A percentile compares a stretch with the other conserved stretches of the same genome.
These are phyloP conservation scores for Hyles vespertilio DNA, from an alignment of 1,140 invertebrate species.

Conservation along the genomic window DNA sequence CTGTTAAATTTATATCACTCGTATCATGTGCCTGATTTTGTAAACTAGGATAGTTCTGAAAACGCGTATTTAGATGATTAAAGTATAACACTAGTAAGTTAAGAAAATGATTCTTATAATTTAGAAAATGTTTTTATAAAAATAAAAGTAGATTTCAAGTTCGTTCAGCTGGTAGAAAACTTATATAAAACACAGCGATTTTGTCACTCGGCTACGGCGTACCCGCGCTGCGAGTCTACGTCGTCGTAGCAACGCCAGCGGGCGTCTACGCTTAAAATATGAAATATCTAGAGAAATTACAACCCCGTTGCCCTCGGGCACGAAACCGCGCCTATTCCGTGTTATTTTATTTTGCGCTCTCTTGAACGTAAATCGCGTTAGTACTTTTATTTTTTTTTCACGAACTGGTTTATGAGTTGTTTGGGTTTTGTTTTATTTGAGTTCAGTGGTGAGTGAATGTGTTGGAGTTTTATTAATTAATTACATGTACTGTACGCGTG, in stretches of 20 bases:
- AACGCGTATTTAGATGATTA: too few species aligned
- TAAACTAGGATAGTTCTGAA: too few species aligned
- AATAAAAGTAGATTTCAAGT: not conserved
- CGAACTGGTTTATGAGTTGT: conserved; percentile 53
- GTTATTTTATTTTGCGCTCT: conserved; percentile 73
- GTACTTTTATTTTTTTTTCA: conserved; percentile 54
- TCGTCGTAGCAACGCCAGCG: conserved; percentile 53
- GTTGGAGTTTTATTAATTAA: conserved; percentile 25
- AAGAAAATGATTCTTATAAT: too few species aligned
- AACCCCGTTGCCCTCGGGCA: conserved; percentile 48
- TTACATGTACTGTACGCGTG: conserved; percentile 12
- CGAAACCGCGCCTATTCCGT: conserved; percentile 62
- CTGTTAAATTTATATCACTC: too few species aligned
- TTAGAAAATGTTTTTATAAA: not conserved
- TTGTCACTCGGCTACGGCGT: conserved; percentile 30
- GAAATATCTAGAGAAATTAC: conserved; percentile 71
- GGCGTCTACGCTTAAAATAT: conserved; percentile 68
- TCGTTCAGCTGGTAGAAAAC: conserved; percentile 5
- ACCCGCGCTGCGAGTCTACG: conserved; percentile 49
- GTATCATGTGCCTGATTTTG: too few species aligned
- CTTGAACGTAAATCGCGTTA: conserved; percentile 69
- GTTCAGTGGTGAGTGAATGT: conserved; percentile 34
- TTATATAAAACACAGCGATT: conserved; percentile 19
- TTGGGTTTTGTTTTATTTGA: conserved; percentile 55
- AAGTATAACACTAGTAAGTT: too few species aligned